These are phyloP conservation scores for Agapetus fuscipes DNA, from an alignment of 2,888 invertebrate genomes.

Conservation along the genomic window DNA sequence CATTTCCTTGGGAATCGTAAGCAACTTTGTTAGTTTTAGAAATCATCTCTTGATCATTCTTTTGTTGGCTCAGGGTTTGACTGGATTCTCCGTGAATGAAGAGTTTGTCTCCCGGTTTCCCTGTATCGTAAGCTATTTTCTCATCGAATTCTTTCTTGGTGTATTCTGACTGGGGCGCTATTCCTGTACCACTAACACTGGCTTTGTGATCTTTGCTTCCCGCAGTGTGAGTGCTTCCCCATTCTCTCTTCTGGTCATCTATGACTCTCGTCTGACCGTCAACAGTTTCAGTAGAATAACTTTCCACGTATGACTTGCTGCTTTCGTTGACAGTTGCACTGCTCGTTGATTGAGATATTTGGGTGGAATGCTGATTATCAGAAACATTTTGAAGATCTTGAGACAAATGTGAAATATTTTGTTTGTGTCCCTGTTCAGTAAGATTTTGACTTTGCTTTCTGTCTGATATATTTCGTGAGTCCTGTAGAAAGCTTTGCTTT, in stretches of 20 bases:
- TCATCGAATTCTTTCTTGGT: constrained; percentile 29
- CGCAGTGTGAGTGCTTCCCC: constrained; percentile 24
- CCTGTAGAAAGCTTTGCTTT: not conserved
- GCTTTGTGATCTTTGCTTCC: constrained; percentile 28
- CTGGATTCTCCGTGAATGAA: constrained; percentile 17
- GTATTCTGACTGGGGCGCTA: constrained; percentile 32
- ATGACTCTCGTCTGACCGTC: constrained; percentile 16
- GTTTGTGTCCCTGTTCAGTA: too few relatives aligned
- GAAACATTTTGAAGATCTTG: not conserved
- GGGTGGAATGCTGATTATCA: not conserved
- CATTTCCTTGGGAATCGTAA: constrained; percentile 32
- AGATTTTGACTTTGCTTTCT: too few relatives aligned
- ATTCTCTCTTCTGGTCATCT: constrained; percentile 31
- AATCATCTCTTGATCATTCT: constrained; percentile 21
- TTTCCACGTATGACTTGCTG: constrained; percentile 40
- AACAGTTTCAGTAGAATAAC: constrained; percentile 18
- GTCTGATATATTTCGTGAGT: not conserved
- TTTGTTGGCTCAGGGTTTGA: constrained; percentile 21
- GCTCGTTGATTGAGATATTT: constrained; percentile 25
- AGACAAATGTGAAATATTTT: not conserved
- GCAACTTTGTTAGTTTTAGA: constrained; percentile 30
- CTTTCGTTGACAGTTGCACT: constrained; percentile 36
- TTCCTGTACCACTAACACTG: constrained; percentile 30
- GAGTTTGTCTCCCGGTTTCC: constrained; percentile 27
- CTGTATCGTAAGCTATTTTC: constrained; percentile 30